Conservation (phyloP, 2,113 vertebrate species). For the Oryzias melastigma region DNA sequence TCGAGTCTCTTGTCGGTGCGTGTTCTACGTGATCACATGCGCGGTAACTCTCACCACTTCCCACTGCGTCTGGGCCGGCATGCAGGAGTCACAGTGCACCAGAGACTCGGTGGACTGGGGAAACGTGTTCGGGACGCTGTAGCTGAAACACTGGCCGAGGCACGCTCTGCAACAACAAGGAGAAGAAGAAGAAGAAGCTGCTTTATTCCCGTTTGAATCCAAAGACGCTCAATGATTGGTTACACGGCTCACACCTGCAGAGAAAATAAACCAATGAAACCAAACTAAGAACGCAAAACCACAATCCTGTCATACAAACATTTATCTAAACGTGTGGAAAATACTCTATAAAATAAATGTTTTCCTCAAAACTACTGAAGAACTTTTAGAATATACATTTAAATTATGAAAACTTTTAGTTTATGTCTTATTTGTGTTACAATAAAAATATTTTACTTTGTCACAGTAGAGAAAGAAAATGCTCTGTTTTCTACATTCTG, state of each 20-base stretch:
- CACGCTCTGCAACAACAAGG: conserved; percentile 84
- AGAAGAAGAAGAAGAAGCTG: conserved; percentile 29
- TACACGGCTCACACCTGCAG: conserved; percentile 1
- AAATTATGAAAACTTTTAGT: too few relatives aligned
- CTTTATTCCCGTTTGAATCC: conserved; percentile 11
- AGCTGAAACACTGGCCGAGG: conserved; percentile 98
- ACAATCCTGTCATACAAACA: too few relatives aligned
- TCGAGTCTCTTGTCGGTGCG: conserved; percentile 30
- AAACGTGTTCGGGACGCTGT: conserved; percentile 99
- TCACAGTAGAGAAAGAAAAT: too few relatives aligned
- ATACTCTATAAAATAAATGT: too few relatives aligned
- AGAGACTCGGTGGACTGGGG: conserved; percentile 97
- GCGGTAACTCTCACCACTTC: conserved; percentile 89
- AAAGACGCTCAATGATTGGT: neutral
- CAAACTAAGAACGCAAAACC: neutral
- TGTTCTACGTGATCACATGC: conserved; percentile 34
- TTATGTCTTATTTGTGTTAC: too few relatives aligned
- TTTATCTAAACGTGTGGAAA: too few relatives aligned
- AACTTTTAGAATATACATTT: too few relatives aligned
- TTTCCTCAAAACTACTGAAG: too few relatives aligned
- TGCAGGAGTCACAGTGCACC: conserved; percentile 98
- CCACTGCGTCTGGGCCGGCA: conserved; percentile 96
- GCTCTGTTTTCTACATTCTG: too few relatives aligned
- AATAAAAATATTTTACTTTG: too few relatives aligned
- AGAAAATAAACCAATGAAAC: conserved; percentile 12